These are phyloP conservation scores for Fukomys damarensis DNA, from an alignment of 2,113 vertebrate species.

Conservation along the genomic window DNA sequence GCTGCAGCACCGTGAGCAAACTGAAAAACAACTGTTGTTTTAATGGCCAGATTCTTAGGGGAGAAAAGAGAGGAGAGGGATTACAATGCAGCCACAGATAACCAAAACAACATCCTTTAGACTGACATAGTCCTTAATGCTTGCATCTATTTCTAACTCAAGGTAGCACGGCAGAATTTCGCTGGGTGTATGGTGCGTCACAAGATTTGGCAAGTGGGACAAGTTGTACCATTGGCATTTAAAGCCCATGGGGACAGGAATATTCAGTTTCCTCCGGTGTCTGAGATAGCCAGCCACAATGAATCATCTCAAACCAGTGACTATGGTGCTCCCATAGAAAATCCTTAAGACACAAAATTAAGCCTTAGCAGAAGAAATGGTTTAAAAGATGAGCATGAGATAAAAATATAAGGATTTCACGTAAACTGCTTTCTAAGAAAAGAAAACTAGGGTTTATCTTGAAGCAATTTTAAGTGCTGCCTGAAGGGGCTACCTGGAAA, in stretches of 20 bases:
- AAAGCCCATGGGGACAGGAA: background rate
- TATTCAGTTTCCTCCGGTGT: background rate
- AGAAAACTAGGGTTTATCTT: background rate
- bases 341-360: background rate
- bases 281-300: background rate
- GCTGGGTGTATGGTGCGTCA: background rate
- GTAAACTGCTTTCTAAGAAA: conserved; percentile 32
- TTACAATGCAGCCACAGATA: background rate
- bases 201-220: background rate
- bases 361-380: background rate
- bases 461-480: background rate
- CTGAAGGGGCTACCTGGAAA: background rate
- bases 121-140: background rate
- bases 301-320: background rate
- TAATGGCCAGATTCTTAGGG: background rate
- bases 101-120: background rate
- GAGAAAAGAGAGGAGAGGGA: no score
- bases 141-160: background rate
- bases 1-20: background rate
- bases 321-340: background rate
- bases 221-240: background rate
- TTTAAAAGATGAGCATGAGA: background rate
- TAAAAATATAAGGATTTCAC: background rate
- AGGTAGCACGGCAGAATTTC: background rate
- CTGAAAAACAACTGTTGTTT: background rate